Base-by-base conservation (phyloP, 2,888 invertebrate species). In the Trimorus sp. region DNA sequence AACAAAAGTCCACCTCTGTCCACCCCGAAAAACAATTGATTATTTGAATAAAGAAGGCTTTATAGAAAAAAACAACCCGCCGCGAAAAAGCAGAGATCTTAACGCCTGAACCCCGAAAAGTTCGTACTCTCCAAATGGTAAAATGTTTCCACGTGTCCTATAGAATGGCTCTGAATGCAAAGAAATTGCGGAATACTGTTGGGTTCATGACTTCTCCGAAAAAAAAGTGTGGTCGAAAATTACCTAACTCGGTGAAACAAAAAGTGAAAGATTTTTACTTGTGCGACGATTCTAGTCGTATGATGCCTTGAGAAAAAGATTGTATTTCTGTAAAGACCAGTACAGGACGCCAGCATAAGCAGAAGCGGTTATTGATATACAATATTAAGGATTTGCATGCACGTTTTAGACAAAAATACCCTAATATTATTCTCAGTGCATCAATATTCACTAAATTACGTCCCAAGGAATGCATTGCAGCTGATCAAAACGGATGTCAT, bases 231-330 rank as follows among this genome's bases (percentile, higher is more conserved):
- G 63, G 37, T 40, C 56, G 40, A 7, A 7, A 2, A 36, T 12
- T 49, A 26, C 16, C 59, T 1, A 8, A 2, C 36, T 0, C 48
- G 8, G 15, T 66, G 7, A 26, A 66, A n/a, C 12, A 66, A 12
- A 66, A 66, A 75, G 40, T 75, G 1, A 37, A 49, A 14, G 56
- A 75, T 15, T 75, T 65, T 75, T 75, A 58, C 42, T 12, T 14
- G 5, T 58, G 58, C 40, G 65, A 74, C 16, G 51, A 74, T n/a
- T 11, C 45, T 15, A 74, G 74, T 40, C 56, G 66, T 7, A 8
- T 66, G n/a, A 74, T 74, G 66, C 74, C 74, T 8, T 65, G 49
- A 1, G 12, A 26, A 48, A 75, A 68, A 11, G 66, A 66, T 15
- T 66, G 1, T 15, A 36, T 75, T 42, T 58, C 66, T 1, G 36